Base-by-base conservation (phyloP, 1,140 invertebrate genomes). In the Diorhabda sublineata region DNA sequence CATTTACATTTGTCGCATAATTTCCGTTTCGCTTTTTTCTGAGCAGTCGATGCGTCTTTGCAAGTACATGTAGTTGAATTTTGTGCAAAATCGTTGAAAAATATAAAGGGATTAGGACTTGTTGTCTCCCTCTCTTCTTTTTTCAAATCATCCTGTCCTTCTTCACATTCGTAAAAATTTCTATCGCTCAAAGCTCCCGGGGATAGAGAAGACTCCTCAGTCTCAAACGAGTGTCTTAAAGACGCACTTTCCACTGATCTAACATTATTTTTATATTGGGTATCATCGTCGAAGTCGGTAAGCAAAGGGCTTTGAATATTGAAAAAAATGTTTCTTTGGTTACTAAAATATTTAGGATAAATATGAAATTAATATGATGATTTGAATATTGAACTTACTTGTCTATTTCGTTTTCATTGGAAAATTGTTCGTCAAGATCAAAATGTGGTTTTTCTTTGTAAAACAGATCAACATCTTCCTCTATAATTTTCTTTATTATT, bases 371-470 rank as follows among this genome's bases (percentile, higher is more conserved):
- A 52, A 52, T 52, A n/a, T 2, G 4, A 52, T 52, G 6, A 8
- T 3, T 3, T 8, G n/a, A 52, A 52, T 4, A 52, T 4, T 52
- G 47, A 52, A 4, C 47, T 63, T 45, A 63, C 61, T 9, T 63
- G 42, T 63, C 61, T 9, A n/a, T 45, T 45, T 63, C 61, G 45
- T 45, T 63, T n/a, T 63, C 61, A 3, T n/a, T 44, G 3, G 9
- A 45, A 45, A 42, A 8, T 1, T 45, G 9, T 9, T 63, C 61
- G 4, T 45, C 7, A 4, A 11, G 11, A 63, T 63, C 61, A 2
- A 63, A 63, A 11, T 63, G 42, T 9, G 61, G 61, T 52, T 45
- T 63, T 9, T 63, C 61, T 44, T 63, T 63, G 6, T 63, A 63
- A 41, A 63, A 63, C 6, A 7, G 45, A 45, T 63, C 61, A 8